Evolutionary conservation across 2,113 vertebrate species (phyloP).

Genomic region (Neogobius melanostomus): DNA sequence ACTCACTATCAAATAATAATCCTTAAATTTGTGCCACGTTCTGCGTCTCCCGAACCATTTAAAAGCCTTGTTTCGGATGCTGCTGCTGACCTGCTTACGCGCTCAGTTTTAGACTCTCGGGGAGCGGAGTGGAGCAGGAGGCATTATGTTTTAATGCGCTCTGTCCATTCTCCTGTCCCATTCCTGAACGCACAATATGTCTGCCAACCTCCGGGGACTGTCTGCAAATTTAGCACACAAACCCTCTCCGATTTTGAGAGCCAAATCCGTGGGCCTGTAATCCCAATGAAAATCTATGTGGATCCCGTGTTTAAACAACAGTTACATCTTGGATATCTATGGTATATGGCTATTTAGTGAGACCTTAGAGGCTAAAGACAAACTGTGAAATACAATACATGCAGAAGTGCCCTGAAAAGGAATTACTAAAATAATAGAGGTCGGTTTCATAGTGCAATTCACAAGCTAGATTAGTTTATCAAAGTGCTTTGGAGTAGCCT

Average conservation of each 20-base stretch:
- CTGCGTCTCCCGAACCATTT: not conserved
- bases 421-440: too few relatives aligned
- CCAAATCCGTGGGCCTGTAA: not conserved
- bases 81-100: conserved; percentile 50
- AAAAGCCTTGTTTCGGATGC: conserved; percentile 16
- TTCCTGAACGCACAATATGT: conserved; percentile 11
- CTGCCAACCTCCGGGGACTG: not conserved
- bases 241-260: not conserved
- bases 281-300: not conserved
- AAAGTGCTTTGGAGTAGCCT: too few relatives aligned
- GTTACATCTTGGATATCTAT: not conserved
- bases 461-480: too few relatives aligned
- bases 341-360: not conserved
- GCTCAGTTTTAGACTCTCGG: conserved; percentile 31
- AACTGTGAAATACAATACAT: not conserved
- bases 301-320: not conserved
- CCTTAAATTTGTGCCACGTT: not conserved
- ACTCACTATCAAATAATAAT: not conserved
- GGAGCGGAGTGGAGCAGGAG: conserved; percentile 17
- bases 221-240: conserved; percentile 2
- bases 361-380: not conserved
- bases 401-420: too few relatives aligned
- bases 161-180: conserved; percentile 6
- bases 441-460: too few relatives aligned
- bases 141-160: conserved; percentile 12